Base-by-base conservation (phyloP, 2,888 invertebrate genomes). In the Caenorhabditis angaria region DNA sequence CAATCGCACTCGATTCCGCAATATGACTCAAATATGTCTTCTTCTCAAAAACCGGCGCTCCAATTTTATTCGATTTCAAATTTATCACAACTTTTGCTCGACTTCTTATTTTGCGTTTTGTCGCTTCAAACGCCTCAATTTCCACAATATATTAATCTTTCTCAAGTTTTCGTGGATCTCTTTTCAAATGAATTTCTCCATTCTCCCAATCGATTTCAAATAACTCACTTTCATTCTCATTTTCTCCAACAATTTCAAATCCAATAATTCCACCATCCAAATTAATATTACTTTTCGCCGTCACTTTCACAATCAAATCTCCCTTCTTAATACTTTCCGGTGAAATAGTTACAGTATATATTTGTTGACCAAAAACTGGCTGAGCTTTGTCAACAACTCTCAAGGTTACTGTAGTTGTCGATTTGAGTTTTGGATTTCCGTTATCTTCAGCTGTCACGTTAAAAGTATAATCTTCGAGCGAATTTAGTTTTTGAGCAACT, bases 331-430 rank as follows among this genome's bases (percentile, higher is more conserved):
- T 57, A 22, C 35, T 47, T 28, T 66, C 48, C 53, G 60, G 29
- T 1, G 61, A 47, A 6, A 71, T 61, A 12, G 25, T 27, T 28
- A 93, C 93, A 61, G 91, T 91, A 90, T 93, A 94, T 88, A 93
- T 93, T 88, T 94, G 94, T 87, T 92, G 92, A 87, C 92, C 92
- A 91, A 97, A 97, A 59, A 93, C 91, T n/a, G 97, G 97, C 92
- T 94, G 94, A 62, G 93, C 93, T 83, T 93, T 92, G 89, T 94
- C 94, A 87, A 93, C 92, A 58, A 93, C 92, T 89, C 93, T 93
- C 48, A 94, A 91, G 83, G 92, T 91, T 32, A 94, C 92, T 18
- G 91, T 90, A 25, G 92, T 92, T 85, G 92, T 92, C 0, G 93
- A 91, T 41, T 92, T 91, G 85, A 93, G 62, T 24, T 28, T 47